Evolutionary conservation across 2,888 invertebrate species (phyloP).

Genomic region (Bellardia pandia): DNA sequence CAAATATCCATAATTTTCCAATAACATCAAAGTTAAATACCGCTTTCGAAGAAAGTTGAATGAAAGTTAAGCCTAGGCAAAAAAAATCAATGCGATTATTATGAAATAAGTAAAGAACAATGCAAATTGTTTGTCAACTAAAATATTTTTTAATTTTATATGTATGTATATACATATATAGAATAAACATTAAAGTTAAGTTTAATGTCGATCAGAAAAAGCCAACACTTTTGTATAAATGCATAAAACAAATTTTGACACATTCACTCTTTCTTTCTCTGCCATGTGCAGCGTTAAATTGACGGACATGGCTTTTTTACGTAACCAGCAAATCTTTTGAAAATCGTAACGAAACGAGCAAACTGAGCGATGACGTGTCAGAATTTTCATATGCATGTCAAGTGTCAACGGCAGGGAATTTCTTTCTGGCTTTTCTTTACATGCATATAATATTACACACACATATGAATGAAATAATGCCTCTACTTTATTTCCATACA

Average conservation of each 20-base stretch:
- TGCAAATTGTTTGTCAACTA: slow-evolving; percentile 21
- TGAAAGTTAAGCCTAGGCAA: neutral
- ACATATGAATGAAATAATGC: slow-evolving; percentile 27
- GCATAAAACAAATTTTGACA: neutral
- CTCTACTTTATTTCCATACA: slow-evolving; percentile 12
- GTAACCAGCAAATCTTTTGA: slow-evolving; percentile 35
- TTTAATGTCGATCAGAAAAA: slow-evolving; percentile 52
- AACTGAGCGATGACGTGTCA: slow-evolving; percentile 83
- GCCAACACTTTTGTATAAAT: neutral
- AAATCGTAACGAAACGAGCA: slow-evolving; percentile 51
- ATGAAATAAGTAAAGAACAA: neutral
- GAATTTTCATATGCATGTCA: slow-evolving; percentile 84
- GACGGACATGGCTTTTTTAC: slow-evolving; percentile 7
- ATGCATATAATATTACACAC: slow-evolving; percentile 6
- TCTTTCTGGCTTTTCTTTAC: slow-evolving; percentile 27
- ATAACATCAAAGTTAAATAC: slow-evolving; percentile 23
- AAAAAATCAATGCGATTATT: neutral
- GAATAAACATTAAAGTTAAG: slow-evolving; percentile 39
- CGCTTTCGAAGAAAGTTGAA: slow-evolving; percentile 5
- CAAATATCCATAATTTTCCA: slow-evolving; percentile 16
- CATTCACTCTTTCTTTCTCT: neutral
- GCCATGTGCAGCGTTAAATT: slow-evolving; percentile 52
- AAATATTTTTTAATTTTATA: slow-evolving; percentile 1
- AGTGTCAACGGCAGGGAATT: slow-evolving; percentile 78
- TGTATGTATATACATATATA: too few relatives aligned